Base-by-base conservation (phyloP, 2,797 vertebrate genomes). In the Cyclura pinguis region DNA sequence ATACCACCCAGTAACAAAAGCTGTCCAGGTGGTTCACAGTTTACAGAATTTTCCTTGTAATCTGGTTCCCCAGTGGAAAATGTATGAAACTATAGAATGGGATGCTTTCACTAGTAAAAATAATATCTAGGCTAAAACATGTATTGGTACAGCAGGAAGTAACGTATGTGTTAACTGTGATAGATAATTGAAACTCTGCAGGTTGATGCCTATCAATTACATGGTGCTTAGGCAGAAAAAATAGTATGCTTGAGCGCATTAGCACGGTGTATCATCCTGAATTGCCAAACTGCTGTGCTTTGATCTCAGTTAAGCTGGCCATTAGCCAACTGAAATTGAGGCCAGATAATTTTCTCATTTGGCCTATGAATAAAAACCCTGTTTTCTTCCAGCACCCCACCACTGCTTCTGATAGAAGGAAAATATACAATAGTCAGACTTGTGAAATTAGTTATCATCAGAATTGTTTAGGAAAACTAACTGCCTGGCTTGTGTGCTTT, bases 401-500 rank as follows among this genome's bases (percentile, higher is more conserved):
- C 16, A 78, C 92, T 90, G 73, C 2, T 94, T 90, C 57, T 94
- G 88, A 64, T 91, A 89, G 80, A 84, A 57, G 14, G 32, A 62
- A 94, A 92, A 27, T 94, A 80, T 10, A 93, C 92, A 94, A 94
- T 88, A 32, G 89, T 95, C 86, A 93, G 80, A 85, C 91, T 92
- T 93, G 82, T 89, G 93, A 94, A 92, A 47, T 69, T 92, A 52
- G 86, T 92, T 96, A 85, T 92, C 90, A 88, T 95, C 89, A 74
- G 8, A 88, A 59, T 86, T 94, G 94, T 96, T 95, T 95, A 95
- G 86, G 93, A 93, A 94, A 94, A 52, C 94, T 92, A 90, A 94
- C 85, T 94, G 86, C 90, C 90, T 92, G 86, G 86, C 91, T 93
- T 92, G 93, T 92, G 78, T 94, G 72, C 67, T 93, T 93, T 24